A percentile compares a stretch with the other conserved stretches of the same genome.
Conservation (phyloP, 1,140 invertebrate genomes). For the Drosophila baimaii region DNA sequence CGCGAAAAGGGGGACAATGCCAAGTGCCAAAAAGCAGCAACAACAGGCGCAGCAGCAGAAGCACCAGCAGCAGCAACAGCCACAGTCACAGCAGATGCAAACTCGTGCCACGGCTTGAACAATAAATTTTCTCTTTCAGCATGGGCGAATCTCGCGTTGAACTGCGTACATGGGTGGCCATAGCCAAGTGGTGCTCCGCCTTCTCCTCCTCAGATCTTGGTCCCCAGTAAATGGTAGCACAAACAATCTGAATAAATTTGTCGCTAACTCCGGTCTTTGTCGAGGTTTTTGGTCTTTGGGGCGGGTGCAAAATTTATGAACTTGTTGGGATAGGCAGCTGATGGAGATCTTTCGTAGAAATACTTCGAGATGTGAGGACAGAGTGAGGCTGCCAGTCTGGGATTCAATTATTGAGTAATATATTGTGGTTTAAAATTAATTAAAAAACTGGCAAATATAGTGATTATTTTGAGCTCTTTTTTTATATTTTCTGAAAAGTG, state of each 20-base stretch:
- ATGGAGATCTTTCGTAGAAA: conserved; percentile 35
- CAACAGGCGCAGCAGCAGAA: conserved; percentile 3
- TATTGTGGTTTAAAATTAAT: not conserved
- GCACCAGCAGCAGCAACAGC: not conserved
- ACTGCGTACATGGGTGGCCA: conserved; percentile 64
- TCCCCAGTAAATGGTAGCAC: conserved; percentile 48
- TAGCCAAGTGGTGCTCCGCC: conserved; percentile 9
- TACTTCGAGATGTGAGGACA: not conserved
- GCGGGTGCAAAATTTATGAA: conserved; percentile 56
- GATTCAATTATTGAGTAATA: conserved; percentile 16
- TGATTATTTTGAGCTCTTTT: too few species aligned
- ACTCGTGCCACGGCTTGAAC: conserved; percentile 71
- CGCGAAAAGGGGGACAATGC: conserved; percentile 56
- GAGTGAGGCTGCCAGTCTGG: not conserved
- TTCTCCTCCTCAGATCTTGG: not conserved
- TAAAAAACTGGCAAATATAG: not conserved
- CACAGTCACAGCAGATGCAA: conserved; percentile 33
- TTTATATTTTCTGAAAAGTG: too few species aligned
- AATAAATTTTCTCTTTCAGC: conserved; percentile 76
- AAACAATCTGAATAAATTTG: conserved; percentile 72
- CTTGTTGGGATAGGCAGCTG: conserved; percentile 26
- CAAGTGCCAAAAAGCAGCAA: conserved; percentile 59
- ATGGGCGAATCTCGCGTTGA: conserved; percentile 40
- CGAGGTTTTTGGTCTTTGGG: not conserved
- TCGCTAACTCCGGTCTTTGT: conserved; percentile 34